phyloP scores from a whole-genome alignment of 2,797 vertebrate genomes.

The Epinephelus awoara region DNA sequence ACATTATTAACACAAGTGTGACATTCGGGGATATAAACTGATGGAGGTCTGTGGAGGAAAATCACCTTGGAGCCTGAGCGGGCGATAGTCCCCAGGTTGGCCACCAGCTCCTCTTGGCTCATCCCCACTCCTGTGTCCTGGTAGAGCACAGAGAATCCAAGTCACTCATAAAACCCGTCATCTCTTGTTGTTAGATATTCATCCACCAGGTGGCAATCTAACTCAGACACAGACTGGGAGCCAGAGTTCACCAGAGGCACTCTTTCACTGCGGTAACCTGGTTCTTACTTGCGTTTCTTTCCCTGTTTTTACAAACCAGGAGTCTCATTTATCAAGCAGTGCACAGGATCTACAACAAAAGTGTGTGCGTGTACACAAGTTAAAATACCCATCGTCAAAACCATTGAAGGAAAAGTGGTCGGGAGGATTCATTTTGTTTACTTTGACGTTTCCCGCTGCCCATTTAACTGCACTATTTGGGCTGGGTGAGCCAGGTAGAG shows the following conservation, averaged over 20 bases:
- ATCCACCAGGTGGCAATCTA: constrained; percentile 68
- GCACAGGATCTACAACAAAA: no score
- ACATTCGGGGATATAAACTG: not conserved
- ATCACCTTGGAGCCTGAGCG: constrained; percentile 97
- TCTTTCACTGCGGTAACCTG: not conserved
- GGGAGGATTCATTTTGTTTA: no score
- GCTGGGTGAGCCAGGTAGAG: no score
- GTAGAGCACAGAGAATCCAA: constrained; percentile 26
- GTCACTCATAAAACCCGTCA: not conserved
- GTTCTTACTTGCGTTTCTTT: not conserved
- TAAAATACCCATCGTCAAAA: no score
- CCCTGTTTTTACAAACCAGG: not conserved
- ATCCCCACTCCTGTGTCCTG: constrained; percentile 98
- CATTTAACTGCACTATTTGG: no score
- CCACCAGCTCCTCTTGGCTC: constrained; percentile 93
- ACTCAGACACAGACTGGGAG: not conserved
- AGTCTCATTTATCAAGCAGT: no score
- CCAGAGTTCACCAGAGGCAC: not conserved
- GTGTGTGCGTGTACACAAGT: no score
- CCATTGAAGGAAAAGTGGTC: no score
- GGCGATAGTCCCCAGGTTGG: constrained; percentile 95
- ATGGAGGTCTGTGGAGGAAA: not conserved
- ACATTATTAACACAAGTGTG: not conserved
- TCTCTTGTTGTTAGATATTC: constrained; percentile 19
- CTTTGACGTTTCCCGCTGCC: no score